These are phyloP conservation scores for Manis pentadactyla DNA, from an alignment of 2,797 vertebrate genomes.

Conservation along the genomic window DNA sequence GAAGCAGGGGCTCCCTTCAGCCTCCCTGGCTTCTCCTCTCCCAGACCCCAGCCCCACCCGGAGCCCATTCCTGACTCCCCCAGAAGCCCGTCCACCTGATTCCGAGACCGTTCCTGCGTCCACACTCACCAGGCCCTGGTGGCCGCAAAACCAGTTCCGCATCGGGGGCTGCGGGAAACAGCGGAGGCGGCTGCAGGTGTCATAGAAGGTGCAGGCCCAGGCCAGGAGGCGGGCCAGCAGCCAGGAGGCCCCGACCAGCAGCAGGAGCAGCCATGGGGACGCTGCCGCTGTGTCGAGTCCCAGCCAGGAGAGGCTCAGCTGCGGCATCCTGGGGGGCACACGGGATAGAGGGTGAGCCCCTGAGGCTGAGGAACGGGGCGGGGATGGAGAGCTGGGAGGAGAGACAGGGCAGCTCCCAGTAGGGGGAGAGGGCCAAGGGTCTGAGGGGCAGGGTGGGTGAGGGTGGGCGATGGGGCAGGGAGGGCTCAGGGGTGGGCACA, in stretches of 20 bases:
- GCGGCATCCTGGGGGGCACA: too few relatives aligned
- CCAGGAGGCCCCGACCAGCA: slow-evolving; percentile 54
- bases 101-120: not conserved
- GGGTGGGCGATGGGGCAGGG: not conserved
- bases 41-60: too few relatives aligned
- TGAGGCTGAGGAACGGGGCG: not conserved
- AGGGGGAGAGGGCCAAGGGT: too few relatives aligned
- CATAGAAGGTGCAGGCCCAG: slow-evolving; percentile 30
- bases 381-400: not conserved
- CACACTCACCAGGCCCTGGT: slow-evolving; percentile 84
- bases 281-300: too few relatives aligned
- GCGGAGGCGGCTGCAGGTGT: slow-evolving; percentile 62
- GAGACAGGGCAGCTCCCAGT: not conserved
- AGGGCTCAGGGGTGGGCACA: too few relatives aligned
- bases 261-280: slow-evolving; percentile 27
- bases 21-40: not conserved
- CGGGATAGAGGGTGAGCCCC: not conserved
- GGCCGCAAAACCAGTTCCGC: slow-evolving; percentile 85
- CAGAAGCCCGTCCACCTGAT: not conserved
- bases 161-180: slow-evolving; percentile 83
- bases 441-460: too few relatives aligned
- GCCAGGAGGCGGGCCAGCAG: not conserved
- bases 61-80: not conserved
- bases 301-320: too few relatives aligned
- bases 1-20: too few relatives aligned